Conservation (phyloP, 2,888 invertebrate genomes). For the Cristatella mucedo region DNA sequence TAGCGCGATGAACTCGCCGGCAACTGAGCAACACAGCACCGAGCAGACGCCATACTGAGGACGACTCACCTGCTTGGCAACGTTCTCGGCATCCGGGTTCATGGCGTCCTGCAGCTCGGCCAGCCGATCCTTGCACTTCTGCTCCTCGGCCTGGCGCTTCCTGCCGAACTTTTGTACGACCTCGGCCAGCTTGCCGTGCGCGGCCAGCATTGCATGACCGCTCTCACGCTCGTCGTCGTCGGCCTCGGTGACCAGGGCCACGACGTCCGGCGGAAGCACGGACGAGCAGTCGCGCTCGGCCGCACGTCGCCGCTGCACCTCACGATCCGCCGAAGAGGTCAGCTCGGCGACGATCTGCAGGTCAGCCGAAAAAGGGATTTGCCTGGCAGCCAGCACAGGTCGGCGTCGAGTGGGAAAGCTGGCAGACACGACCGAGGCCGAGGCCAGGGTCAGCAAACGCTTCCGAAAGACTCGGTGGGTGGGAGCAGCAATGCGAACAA, state of each 20-base stretch:
- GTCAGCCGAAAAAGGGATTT: too few species aligned
- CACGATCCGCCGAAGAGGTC: slow-evolving; percentile 22
- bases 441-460: too few species aligned
- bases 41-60: too few species aligned
- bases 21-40: too few species aligned
- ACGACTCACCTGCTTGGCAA: slow-evolving; percentile 11
- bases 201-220: slow-evolving; percentile 17
- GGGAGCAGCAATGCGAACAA: too few species aligned
- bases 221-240: slow-evolving; percentile 14
- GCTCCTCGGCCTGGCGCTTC: slow-evolving; percentile 27
- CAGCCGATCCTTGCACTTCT: slow-evolving; percentile 22
- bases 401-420: too few species aligned
- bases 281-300: slow-evolving; percentile 23
- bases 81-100: slow-evolving; percentile 28
- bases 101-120: slow-evolving; percentile 23
- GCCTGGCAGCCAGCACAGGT: too few species aligned
- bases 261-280: slow-evolving; percentile 26
- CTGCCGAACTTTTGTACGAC: slow-evolving; percentile 20
- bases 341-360: slow-evolving; percentile 14
- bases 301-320: slow-evolving; percentile 26
- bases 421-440: too few species aligned
- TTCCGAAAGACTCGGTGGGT: too few species aligned
- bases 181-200: slow-evolving; percentile 25
- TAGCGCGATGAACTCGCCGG: too few species aligned
- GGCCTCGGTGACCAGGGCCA: slow-evolving; percentile 24